Base-by-base conservation (phyloP, 2,888 invertebrate genomes). In the Rotaria macrura region DNA sequence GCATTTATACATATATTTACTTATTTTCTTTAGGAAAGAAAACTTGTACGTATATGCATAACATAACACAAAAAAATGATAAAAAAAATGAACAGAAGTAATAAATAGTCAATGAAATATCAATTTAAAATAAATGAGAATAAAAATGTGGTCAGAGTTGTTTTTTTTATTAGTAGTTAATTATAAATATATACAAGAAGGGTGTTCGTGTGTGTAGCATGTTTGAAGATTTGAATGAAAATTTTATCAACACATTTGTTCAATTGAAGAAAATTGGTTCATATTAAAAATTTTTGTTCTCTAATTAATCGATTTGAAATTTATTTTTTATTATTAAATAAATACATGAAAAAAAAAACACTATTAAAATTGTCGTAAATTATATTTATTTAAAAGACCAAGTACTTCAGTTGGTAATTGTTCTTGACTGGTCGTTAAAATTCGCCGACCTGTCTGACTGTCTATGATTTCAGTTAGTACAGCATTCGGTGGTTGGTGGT, bases 321-420 rank as follows among this genome's bases (percentile, higher is more conserved):
- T 17, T 29, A 29, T 29, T 34, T 43, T 55, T 65, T 65, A 65
- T 65, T 65, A 34, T 34, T 29, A 65, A 65, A 65, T 65, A 65
- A 65, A 65, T 65, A 65, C 65, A 65, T 34, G 29, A 65, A 65
- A 65, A 34, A 1, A 9, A n/a, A 65, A 65, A 65, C 17, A 65
- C 34, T 65, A 34, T 65, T 65, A 65, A 34, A 65, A 65, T 65
- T 65, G 34, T 65, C 23, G 74, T 38, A 74, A 29, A 38, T 74
- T 74, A 74, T 74, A 74, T 74, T 74, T 74, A 43, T 74, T 40
- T 74, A 74, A 74, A 40, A 74, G 43, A 25, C 74, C 74, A 9
- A 74, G 74, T 40, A 74, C 74, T 40, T 74, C 74, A 29, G 23
- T 74, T 25, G 74, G 74, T 38, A 74, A 9, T 74, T 74, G 40